Evolutionary conservation across 2,888 invertebrate genomes (phyloP).

Genomic region (Phaonia tiefii): DNA sequence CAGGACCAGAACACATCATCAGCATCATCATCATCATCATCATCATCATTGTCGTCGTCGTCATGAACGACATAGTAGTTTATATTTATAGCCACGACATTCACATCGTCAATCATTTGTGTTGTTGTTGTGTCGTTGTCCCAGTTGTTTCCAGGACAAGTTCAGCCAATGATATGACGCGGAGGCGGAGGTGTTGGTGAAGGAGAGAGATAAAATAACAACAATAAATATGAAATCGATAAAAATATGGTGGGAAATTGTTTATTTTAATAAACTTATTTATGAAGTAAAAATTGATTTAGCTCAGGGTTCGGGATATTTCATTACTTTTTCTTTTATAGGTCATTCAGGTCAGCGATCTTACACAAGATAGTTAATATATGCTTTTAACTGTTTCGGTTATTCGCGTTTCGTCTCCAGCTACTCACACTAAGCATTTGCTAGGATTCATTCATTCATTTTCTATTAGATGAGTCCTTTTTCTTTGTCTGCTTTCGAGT

Average conservation of each 20-base stretch:
- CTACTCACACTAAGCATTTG: too few relatives aligned
- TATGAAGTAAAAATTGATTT: background rate
- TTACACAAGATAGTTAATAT: too few relatives aligned
- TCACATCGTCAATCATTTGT: constrained; percentile 65
- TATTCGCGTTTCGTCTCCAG: too few relatives aligned
- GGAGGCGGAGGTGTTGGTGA: background rate
- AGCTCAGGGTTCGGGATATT: too few relatives aligned
- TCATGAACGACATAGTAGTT: constrained; percentile 32
- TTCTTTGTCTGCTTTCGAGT: too few relatives aligned
- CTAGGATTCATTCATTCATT: too few relatives aligned
- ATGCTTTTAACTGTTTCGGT: too few relatives aligned
- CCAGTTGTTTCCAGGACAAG: constrained; percentile 8
- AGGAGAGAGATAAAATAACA: constrained; percentile 28
- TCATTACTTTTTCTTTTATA: too few relatives aligned
- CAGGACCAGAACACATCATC: constrained; percentile 24
- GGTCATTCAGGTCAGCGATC: too few relatives aligned
- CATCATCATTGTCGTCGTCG: constrained; percentile 26
- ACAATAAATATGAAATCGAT: constrained; percentile 60
- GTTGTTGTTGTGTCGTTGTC: constrained; percentile 30
- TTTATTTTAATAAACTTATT: constrained; percentile 29
- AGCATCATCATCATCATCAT: constrained; percentile 23
- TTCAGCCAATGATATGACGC: constrained; percentile 28
- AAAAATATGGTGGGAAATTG: constrained; percentile 7
- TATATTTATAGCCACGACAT: constrained; percentile 55
- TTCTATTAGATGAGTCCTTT: too few relatives aligned